Evolutionary conservation across 1,140 invertebrate species (phyloP), one percentile per base, ranked within the genome.

Genomic region (Musca domestica): DNA sequence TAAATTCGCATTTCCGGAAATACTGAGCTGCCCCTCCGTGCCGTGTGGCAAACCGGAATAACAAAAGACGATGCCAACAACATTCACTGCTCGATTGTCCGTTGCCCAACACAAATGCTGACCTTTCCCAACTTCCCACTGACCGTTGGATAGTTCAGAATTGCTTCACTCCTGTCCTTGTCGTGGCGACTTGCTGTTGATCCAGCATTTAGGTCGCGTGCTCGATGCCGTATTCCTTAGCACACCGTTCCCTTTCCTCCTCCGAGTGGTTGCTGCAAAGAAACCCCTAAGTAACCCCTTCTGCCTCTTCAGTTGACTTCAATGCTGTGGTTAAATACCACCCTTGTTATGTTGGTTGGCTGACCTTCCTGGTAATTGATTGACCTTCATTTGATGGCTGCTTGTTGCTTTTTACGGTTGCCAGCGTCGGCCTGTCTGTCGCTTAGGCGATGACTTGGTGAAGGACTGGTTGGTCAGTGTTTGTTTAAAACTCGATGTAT

Each of bases 351-450:
- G 4, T 5, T 41, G 6, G 34, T 41, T 41, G 10, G 10, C 10
- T 22, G 12, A 58, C 54, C 54, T 58, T 58, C 17, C 25, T 58
- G 54, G 23, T 58, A 27, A 58, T 58, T 58, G 25, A 58, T 30
- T 58, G 54, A 58, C 54, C 54, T 58, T 58, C 54, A 58, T 58
- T 58, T 58, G 34, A 10, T 12, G 34, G 12, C 34, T 41, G 34
- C 12, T 41, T 41, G 34, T 41, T 41, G 34, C 34, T 41, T 10
- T 12, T 7, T 41, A 41, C 4, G 34, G 34, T 12, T 41, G 34
- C 2, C 10, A 12, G 34, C 6, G 34, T 12, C 34, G 34, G 34
- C 2, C 4, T 41, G 34, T 41, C 34, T 41, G 34, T 10, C 27
- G 3, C 27, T 30, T 30, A 41, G 34, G 34, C 12, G 34, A 41